Base-by-base conservation (phyloP, 2,888 invertebrate genomes). In the Fabriciana adippe region DNA sequence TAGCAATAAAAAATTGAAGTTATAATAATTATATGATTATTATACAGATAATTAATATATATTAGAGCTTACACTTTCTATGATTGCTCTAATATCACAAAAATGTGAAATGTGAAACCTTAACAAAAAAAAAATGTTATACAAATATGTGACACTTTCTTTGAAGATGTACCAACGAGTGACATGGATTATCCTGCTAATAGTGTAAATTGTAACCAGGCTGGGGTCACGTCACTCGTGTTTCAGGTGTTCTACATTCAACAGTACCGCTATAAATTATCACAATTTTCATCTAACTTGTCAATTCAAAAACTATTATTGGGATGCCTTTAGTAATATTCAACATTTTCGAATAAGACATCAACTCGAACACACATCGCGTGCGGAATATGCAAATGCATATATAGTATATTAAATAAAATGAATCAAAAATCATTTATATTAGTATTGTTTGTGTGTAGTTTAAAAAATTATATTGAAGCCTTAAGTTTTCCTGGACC, bases 131-230 rank as follows among this genome's bases (percentile, higher is more conserved):
- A 68, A 78, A 88, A 89, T 81, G 70, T 85, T 87, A 70, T 75
- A 80, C 84, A 89, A 90, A 90, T 88, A 88, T 86, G 88, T 87
- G 81, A 90, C 88, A 91, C 91, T 92, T 91, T 92, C 90, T 84
- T 81, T 76, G 76, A 71, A 78, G 74, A 72, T 74, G 76, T 72
- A 74, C 73, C 74, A 71, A 76, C 79, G 78, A 78, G 79, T 81
- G 85, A 84, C 84, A 85, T 85, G 85, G 80, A 84, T 85, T 80
- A 81, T 78, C 75, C 75, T 77, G 88, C 87, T 92, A 92, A 90
- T 81, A 81, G 86, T 89, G 90, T 84, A 87, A 92, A 92, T 89
- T 89, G 83, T 81, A 81, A 78, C 78, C 73, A 73, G 78, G 76
- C 80, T 78, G 75, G 79, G 87, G 83, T 85, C 87, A 84, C 80